A percentile compares a stretch with the other conserved stretches of the same genome.
Conservation (phyloP, 2,113 vertebrate genomes). For the Leucosticte australis region DNA sequence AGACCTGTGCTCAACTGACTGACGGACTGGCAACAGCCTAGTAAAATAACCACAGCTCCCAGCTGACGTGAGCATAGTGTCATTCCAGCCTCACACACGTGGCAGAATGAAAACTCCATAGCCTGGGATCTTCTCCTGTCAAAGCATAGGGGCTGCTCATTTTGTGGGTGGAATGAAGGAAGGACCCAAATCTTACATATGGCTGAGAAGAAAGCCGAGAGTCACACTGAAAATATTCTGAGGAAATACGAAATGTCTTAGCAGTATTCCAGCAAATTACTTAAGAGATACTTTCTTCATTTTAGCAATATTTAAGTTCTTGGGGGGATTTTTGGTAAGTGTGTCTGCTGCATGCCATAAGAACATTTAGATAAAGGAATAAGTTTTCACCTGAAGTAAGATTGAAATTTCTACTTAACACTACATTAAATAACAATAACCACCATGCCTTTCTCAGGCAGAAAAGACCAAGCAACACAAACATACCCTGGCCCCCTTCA, state of each 20-base stretch:
- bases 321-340: accelerated
- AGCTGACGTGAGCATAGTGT: accelerated
- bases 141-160: neutral
- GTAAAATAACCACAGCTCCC: neutral
- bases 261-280: neutral
- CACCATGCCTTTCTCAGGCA: neutral
- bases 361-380: neutral
- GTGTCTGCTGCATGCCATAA: neutral
- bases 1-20: neutral
- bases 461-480: neutral
- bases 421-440: neutral
- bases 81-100: neutral
- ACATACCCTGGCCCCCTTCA: neutral
- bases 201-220: neutral
- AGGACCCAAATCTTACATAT: neutral
- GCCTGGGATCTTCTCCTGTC: neutral
- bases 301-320: neutral
- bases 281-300: neutral
- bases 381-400: neutral
- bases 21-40: neutral
- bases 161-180: neutral
- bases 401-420: neutral
- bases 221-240: neutral
- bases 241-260: neutral
- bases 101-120: neutral